Evolutionary conservation across 1,140 invertebrate species (phyloP), one percentile per base, ranked within the genome.

Genomic region (Olivierus martensii): DNA sequence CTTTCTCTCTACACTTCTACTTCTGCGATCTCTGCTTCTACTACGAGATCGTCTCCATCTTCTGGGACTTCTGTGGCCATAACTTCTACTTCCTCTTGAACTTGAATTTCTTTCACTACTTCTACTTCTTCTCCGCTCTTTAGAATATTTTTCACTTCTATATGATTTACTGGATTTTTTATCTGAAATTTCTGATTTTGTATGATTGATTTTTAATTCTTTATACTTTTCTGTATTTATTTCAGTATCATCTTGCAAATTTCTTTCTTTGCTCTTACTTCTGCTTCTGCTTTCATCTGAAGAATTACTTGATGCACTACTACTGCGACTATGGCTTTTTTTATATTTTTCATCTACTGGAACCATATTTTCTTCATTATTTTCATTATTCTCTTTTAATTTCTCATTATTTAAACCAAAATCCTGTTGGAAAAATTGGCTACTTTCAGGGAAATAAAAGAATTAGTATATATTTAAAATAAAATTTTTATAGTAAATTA

Each of bases 11-110:
- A 4, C 9, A 28, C 28, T 28, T 28, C 45, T 28, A 28, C 28
- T 28, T 28, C 28, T 28, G 28, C 48, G 37, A 34, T 15, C 35
- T 54, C 55, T 49, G 28, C 34, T 52, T 17, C 51, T 46, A 12
- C 41, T 46, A 45, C 41, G 44, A n/a, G n/a, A 19, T 11, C 45
- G 51, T 28, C 39, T 44, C 9, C 35, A 19, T 17, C 41, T 37
- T 19, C 36, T 39, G 3, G 19, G 49, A 7, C 18, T 46, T 5
- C 35, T 39, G 3, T 11, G 55, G 35, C 54, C 52, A 12, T 39
- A 43, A 18, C 51, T 56, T 15, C 35, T 19, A 38, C 54, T 56
- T 19, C 41, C 36, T 11, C 47, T 49, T 3, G 28, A 28, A 28
- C 47, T 49, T 3, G 28, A 28, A 28, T 28, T 28, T 28, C 28